These are phyloP conservation scores for Microctenopoma steveboyesi DNA, from an alignment of 2,797 vertebrate genomes.

Conservation along the genomic window DNA sequence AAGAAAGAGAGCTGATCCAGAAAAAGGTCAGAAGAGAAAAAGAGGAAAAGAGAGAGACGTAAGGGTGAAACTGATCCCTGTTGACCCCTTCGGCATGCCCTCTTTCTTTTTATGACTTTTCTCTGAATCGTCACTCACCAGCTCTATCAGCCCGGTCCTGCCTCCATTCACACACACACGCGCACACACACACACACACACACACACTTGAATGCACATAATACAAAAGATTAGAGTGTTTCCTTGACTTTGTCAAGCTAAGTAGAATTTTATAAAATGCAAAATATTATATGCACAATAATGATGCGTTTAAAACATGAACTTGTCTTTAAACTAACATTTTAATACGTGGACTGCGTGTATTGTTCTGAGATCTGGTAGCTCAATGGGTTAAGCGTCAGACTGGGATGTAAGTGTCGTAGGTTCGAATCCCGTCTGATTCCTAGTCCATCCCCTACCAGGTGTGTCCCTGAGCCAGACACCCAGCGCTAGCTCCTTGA, in stretches of 20 bases:
- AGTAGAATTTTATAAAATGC: conserved; percentile 16
- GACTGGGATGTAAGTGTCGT: no score
- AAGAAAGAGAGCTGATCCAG: conserved; percentile 47
- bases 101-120: conserved; percentile 83
- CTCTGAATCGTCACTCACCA: conserved; percentile 79
- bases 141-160: conserved; percentile 71
- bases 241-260: conserved; percentile 7
- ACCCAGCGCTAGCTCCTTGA: no score
- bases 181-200: conserved; percentile 32
- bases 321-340: conserved; percentile 6
- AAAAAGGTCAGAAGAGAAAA: conserved; percentile 50
- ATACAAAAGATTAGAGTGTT: conserved; percentile 17
- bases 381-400: no score
- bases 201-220: conserved; percentile 25
- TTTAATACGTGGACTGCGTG: conserved; percentile 4
- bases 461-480: no score
- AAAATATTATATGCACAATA: no score
- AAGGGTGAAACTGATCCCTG: conserved; percentile 79
- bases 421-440: no score
- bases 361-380: no score
- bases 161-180: conserved; percentile 55
- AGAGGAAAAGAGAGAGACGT: conserved; percentile 56
- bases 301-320: conserved; percentile 18
- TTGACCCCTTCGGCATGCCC: conserved; percentile 79
- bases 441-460: no score